These are phyloP conservation scores for Elysia chlorotica DNA, from an alignment of 1,140 invertebrate genomes.

Conservation along the genomic window DNA sequence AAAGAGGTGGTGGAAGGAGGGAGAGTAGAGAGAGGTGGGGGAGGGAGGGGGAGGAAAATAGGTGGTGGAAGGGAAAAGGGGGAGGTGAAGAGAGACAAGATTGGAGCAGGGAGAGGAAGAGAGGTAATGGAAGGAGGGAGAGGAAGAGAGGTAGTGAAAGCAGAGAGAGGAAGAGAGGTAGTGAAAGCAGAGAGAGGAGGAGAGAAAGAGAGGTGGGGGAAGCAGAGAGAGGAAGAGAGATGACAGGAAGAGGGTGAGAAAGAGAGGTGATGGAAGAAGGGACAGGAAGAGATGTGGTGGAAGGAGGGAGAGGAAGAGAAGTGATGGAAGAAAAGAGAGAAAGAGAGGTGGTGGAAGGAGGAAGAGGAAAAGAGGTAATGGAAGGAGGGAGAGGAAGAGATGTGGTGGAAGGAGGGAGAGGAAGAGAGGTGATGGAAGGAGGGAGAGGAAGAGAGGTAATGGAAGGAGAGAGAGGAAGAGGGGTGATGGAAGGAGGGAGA, in stretches of 20 bases:
- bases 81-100: not conserved
- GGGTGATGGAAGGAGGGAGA: not conserved
- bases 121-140: not conserved
- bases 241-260: not conserved
- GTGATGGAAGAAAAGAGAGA: not conserved
- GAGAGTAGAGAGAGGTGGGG: not conserved
- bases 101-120: not conserved
- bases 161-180: not conserved
- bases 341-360: not conserved
- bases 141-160: not conserved
- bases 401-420: not conserved
- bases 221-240: not conserved
- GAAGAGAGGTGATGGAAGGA: not conserved
- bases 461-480: not conserved
- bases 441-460: constrained; percentile 2
- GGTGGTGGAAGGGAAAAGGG: not conserved
- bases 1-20: not conserved
- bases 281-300: not conserved
- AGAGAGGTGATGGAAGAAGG: no score
- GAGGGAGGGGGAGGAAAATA: not conserved
- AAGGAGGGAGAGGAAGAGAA: no score
- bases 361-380: not conserved
- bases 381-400: no score
- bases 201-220: not conserved
- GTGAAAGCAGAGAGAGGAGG: not conserved